Evolutionary conservation across 2,888 invertebrate genomes (phyloP).

Genomic region (Nebria brevicollis): DNA sequence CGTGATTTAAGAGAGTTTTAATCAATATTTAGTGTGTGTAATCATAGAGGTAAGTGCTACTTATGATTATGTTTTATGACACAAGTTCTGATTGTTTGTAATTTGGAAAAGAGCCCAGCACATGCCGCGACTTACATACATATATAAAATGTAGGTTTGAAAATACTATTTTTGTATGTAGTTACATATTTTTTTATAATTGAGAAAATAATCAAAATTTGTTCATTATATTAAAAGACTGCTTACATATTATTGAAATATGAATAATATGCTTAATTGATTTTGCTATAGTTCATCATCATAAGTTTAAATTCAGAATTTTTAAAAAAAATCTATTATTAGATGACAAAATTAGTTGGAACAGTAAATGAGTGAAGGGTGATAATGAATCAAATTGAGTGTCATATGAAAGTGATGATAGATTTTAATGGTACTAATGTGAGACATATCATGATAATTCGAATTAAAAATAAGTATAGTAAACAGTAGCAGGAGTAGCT

Average conservation of each 20-base stretch:
- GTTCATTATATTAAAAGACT: too few relatives aligned
- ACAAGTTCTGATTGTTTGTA: not conserved
- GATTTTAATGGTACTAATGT: not conserved
- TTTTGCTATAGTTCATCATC: too few relatives aligned
- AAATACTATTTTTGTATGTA: constrained; percentile 3
- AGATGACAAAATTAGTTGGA: too few relatives aligned
- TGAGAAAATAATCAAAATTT: too few relatives aligned
- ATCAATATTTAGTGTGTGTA: not conserved
- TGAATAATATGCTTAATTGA: too few relatives aligned
- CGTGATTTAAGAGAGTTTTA: not conserved
- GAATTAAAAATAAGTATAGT: not conserved
- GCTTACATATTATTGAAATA: too few relatives aligned
- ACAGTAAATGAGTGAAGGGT: not conserved
- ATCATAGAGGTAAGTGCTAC: constrained; percentile 12
- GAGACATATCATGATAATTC: not conserved
- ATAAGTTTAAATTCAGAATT: too few relatives aligned
- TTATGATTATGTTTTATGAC: not conserved
- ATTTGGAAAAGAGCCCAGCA: constrained; percentile 3
- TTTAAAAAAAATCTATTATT: too few relatives aligned
- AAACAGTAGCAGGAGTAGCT: not conserved
- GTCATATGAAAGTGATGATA: not conserved
- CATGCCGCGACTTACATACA: constrained; percentile 9
- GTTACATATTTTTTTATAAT: not conserved
- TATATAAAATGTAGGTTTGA: constrained; percentile 19
- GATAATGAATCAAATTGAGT: not conserved